Evolutionary conservation across 2,797 vertebrate species (phyloP).

Genomic region (Silurus lanzhouensis): DNA sequence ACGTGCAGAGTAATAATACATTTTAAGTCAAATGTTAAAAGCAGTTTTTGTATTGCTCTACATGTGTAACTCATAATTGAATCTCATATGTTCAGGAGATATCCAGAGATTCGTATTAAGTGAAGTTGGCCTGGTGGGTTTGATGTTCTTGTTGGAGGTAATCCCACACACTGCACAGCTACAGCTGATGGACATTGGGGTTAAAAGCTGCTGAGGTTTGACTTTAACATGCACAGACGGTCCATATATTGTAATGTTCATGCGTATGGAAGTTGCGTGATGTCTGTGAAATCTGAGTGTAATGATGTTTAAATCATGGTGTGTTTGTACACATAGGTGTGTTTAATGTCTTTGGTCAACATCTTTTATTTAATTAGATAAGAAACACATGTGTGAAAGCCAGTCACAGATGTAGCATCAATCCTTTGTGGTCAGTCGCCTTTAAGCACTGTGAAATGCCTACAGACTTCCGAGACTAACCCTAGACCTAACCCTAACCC

Average conservation of each 20-base stretch:
- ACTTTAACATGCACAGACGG: conserved; percentile 33
- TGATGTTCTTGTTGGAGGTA: neutral
- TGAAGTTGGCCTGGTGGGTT: neutral
- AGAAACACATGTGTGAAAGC: neutral
- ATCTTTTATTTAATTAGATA: neutral
- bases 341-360: conserved; percentile 11
- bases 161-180: neutral
- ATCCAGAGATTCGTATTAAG: neutral
- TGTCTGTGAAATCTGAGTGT: conserved; percentile 34
- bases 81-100: neutral
- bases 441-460: conserved; percentile 45
- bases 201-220: neutral
- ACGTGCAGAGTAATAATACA: neutral
- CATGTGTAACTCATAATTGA: too few relatives aligned
- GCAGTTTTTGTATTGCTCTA: neutral
- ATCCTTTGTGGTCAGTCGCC: conserved; percentile 14
- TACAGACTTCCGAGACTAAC: neutral
- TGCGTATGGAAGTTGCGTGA: neutral
- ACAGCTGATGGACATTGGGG: neutral
- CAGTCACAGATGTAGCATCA: conserved; percentile 43
- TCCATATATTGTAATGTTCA: conserved; percentile 49
- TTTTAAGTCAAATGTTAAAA: neutral
- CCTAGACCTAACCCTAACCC: too few relatives aligned
- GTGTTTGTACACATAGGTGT: neutral
- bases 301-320: conserved; percentile 2